Percentiles rank a stretch among this genome's conserved stretches.
These are phyloP conservation scores for Habroteleia sp. DNA, from an alignment of 2,888 invertebrate genomes.

Conservation along the genomic window DNA sequence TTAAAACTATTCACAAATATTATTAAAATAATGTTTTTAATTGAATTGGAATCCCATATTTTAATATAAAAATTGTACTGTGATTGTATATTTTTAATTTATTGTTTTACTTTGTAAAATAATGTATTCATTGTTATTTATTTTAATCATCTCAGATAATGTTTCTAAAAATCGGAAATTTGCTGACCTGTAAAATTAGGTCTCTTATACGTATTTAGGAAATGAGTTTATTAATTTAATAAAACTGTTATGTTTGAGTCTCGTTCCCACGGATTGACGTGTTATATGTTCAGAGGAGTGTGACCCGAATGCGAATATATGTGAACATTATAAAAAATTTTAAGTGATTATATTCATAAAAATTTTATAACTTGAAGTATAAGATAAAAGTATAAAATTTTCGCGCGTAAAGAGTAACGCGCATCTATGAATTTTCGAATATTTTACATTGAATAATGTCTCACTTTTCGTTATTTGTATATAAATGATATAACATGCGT, in stretches of 20 bases:
- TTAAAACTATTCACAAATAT: no score
- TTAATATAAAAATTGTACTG: no score
- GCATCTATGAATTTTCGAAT: conserved; percentile 17
- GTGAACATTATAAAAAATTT: conserved; percentile 44
- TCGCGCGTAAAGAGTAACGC: conserved; percentile 19
- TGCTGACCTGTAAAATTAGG: no score
- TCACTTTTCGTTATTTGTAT: conserved; percentile 7
- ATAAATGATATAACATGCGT: no score
- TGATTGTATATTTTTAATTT: no score
- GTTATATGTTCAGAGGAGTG: conserved; percentile 9
- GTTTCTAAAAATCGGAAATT: no score
- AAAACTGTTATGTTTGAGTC: conserved; percentile 14
- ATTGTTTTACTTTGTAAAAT: no score
- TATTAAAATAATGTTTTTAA: no score
- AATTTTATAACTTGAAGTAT: conserved; percentile 37
- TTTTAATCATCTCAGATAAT: no score
- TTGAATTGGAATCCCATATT: no score
- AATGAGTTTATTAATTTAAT: conserved; percentile 43
- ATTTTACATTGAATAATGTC: conserved; percentile 27
- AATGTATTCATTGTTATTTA: no score
- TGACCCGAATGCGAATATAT: conserved; percentile 29
- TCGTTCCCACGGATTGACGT: conserved; percentile 4
- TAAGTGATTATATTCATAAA: conserved; percentile 56
- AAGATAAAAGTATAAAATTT: conserved; percentile 11
- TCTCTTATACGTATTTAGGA: conserved; percentile 18